phyloP scores from a whole-genome alignment of 2,888 invertebrate species.

The Gisinianus flammeolus region DNA sequence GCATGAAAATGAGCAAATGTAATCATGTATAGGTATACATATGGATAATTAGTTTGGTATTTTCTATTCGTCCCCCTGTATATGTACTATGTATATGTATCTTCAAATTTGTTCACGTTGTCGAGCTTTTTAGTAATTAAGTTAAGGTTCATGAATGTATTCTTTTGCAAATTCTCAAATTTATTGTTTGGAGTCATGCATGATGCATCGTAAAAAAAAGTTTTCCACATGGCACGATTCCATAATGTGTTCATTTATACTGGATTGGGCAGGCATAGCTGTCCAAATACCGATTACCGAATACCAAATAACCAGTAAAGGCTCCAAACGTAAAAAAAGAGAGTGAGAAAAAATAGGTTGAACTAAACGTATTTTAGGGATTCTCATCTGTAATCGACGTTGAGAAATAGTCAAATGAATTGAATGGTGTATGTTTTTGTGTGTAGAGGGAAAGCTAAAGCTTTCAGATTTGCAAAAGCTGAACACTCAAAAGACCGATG shows the following conservation, averaged over 20 bases:
- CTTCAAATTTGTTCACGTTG: neutral
- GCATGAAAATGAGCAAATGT: neutral
- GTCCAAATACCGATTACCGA: too few species aligned
- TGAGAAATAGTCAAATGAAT: slow-evolving; percentile 9
- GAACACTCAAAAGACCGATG: slow-evolving; percentile 4
- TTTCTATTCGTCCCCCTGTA: neutral
- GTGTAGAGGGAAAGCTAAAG: neutral
- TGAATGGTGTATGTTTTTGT: neutral
- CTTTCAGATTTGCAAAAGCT: neutral
- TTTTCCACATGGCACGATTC: neutral
- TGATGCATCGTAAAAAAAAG: neutral
- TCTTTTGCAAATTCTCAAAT: neutral
- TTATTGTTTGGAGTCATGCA: neutral
- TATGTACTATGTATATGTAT: neutral
- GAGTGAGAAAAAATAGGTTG: neutral
- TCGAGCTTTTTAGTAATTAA: neutral
- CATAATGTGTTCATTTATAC: neutral
- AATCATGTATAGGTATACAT: neutral
- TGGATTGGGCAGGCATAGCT: neutral
- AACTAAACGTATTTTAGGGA: neutral
- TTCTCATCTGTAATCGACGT: slow-evolving; percentile 8
- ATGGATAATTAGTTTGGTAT: neutral
- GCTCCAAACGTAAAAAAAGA: too few species aligned
- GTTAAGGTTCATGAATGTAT: neutral
- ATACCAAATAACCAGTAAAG: too few species aligned